Percentiles rank a stretch among this genome's conserved stretches.
Evolutionary conservation across 1,140 invertebrate genomes (phyloP).

Genomic region (Paraescarpia echinospica): DNA sequence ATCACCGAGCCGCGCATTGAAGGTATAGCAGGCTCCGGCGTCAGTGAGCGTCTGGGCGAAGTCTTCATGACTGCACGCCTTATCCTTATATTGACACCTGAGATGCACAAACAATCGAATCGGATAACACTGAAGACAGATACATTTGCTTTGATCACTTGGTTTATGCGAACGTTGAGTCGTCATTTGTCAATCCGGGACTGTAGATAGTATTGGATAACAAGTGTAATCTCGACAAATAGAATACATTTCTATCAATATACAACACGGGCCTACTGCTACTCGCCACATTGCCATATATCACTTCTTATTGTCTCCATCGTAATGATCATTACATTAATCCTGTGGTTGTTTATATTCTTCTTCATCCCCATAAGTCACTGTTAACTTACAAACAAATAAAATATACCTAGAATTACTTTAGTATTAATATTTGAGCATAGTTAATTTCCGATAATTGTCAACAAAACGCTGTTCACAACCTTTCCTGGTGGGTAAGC

Average conservation of each 20-base stretch:
- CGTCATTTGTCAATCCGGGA: not conserved
- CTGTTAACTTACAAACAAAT: not conserved
- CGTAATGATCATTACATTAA: too few species aligned
- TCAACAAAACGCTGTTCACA: not conserved
- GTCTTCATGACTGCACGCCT: slow-evolving; percentile 34
- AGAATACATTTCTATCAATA: too few species aligned
- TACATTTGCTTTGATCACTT: not conserved
- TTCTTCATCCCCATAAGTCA: too few species aligned
- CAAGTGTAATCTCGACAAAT: not conserved
- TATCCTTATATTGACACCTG: slow-evolving; percentile 30
- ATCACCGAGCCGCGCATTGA: slow-evolving; percentile 27
- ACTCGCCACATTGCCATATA: too few species aligned
- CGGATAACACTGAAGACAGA: not conserved
- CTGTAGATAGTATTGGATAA: not conserved
- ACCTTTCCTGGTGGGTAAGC: not conserved
- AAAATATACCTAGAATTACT: not conserved
- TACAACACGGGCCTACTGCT: too few species aligned
- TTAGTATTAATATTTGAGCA: not conserved
- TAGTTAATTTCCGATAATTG: not conserved
- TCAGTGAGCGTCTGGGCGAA: slow-evolving; percentile 41
- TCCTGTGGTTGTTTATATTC: too few species aligned
- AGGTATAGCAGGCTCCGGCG: slow-evolving; percentile 43
- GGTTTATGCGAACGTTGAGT: not conserved
- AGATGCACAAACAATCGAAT: not conserved
- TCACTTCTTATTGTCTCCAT: too few species aligned